phyloP scores from a whole-genome alignment of 64 coral and sea anemone genomes.

The Montipora capricornis region DNA sequence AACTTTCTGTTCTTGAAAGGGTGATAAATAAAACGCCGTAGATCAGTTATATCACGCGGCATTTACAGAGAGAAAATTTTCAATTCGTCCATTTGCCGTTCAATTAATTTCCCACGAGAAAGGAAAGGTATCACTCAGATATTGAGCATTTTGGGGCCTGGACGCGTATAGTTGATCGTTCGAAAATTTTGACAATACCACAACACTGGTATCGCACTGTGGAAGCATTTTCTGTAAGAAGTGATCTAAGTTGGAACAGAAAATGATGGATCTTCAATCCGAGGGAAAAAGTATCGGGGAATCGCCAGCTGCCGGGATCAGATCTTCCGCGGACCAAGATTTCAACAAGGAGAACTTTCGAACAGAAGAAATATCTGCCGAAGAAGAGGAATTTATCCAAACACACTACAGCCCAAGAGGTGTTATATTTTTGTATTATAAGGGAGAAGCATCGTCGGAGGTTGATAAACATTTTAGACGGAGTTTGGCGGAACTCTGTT shows the following conservation, averaged over 20 bases:
- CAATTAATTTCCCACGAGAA: not conserved
- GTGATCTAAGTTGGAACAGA: not conserved
- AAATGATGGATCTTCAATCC: constrained; percentile 5
- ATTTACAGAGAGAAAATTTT: too few relatives aligned
- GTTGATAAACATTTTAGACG: constrained; percentile 28
- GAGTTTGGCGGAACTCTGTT: constrained; percentile 28
- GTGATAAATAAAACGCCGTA: not conserved
- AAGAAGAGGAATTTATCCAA: constrained; percentile 23
- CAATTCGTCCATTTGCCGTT: too few relatives aligned
- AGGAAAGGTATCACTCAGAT: not conserved
- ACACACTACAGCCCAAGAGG: constrained; percentile 45
- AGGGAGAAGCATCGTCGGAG: not conserved
- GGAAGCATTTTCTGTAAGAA: not conserved
- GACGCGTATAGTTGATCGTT: not conserved
- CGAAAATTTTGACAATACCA: too few relatives aligned
- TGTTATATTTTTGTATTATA: constrained; percentile 26
- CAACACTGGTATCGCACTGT: not conserved
- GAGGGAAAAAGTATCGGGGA: not conserved
- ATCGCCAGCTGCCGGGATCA: not conserved
- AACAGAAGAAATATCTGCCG: not conserved
- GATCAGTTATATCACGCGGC: too few relatives aligned
- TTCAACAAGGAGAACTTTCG: not conserved
- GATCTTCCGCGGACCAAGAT: not conserved
- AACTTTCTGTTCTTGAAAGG: not conserved
- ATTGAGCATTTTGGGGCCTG: not conserved